Percentiles rank a stretch among this genome's conserved stretches.
Conservation (phyloP, 2,888 invertebrate species). For the Blastobasis lacticolella region DNA sequence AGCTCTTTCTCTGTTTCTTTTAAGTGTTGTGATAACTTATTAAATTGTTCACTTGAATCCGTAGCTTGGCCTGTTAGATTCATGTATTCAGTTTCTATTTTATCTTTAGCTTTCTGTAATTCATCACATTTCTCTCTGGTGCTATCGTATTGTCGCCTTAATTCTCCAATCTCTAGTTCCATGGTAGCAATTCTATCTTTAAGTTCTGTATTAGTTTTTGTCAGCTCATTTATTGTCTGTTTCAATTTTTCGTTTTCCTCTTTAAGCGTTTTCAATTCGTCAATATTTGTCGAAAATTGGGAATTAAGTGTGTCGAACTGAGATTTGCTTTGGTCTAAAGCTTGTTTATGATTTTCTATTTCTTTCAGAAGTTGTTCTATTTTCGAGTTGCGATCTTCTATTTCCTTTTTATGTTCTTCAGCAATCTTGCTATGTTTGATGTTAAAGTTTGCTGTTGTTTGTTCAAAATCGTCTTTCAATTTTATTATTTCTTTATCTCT, state of each 20-base stretch:
- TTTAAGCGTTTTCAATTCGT: conserved; percentile 55
- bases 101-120: conserved; percentile 70
- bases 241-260: conserved; percentile 60
- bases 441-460: conserved; percentile 62
- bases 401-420: conserved; percentile 67
- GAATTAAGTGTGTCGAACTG: conserved; percentile 63
- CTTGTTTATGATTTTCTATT: conserved; percentile 59
- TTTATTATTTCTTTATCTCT: conserved; percentile 71
- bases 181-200: conserved; percentile 57
- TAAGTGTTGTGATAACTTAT: conserved; percentile 70
- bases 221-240: conserved; percentile 53
- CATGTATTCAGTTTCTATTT: conserved; percentile 74
- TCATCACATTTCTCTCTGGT: conserved; percentile 73
- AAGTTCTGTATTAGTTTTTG: conserved; percentile 45
- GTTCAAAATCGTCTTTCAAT: conserved; percentile 63
- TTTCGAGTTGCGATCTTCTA: conserved; percentile 63
- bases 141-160: conserved; percentile 70
- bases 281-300: conserved; percentile 57
- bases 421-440: conserved; percentile 67
- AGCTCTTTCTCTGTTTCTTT: conserved; percentile 74
- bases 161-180: conserved; percentile 73
- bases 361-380: conserved; percentile 66
- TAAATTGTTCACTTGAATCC: conserved; percentile 75
- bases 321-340: conserved; percentile 58
- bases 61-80: conserved; percentile 74